Evolutionary conservation across 2,888 invertebrate species (phyloP), one percentile per base, ranked within the genome.

Genomic region (Agrochola lychnidis): DNA sequence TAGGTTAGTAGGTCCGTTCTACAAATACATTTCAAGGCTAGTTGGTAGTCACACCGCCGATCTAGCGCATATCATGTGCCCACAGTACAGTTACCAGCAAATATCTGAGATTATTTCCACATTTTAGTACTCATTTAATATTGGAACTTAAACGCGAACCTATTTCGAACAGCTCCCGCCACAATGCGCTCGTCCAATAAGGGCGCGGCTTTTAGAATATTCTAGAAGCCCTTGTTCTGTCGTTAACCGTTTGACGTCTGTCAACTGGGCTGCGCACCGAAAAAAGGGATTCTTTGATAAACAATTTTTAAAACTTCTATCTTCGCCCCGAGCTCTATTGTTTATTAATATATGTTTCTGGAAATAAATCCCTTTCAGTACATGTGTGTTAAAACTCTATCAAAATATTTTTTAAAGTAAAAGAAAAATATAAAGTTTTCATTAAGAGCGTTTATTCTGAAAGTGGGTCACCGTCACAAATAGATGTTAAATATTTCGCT

Each of bases 1-100:
- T 80, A 75, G 78, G 82, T 78, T 74, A 74, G 63, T 78, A 42
- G 48, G 42, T 9, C 30, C 56, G 30, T 3, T 51, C 63, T 64
- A 75, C 57, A 25, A 64, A 64, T 78, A 64, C 12, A n/a, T 56
- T 40, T 30, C 63, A 78, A 81, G 82, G 78, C 14, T 12, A 42
- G 45, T n/a, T n/a, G n/a, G n/a, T 48, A 40, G 40, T 4, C 57
- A 42, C 42, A 75, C 30, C 75, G 62, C 42, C 63, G 12, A 51
- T 10, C 51, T 22, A n/a, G 16, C 14, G 25, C 6, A 57, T 74
- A 75, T 78, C 16, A 22, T 57, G 19, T 73, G 5, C 73, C 81
- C 45, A 14, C 30, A 14, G 16, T 56, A 56, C 14, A n/a, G 36
- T 45, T 76, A 22, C 42, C 19, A 45, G 36, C 22, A 70, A 22